A percentile compares a stretch with the other conserved stretches of the same genome.
Conservation (phyloP, 2,113 vertebrate species). For the Climacteris rufus region DNA sequence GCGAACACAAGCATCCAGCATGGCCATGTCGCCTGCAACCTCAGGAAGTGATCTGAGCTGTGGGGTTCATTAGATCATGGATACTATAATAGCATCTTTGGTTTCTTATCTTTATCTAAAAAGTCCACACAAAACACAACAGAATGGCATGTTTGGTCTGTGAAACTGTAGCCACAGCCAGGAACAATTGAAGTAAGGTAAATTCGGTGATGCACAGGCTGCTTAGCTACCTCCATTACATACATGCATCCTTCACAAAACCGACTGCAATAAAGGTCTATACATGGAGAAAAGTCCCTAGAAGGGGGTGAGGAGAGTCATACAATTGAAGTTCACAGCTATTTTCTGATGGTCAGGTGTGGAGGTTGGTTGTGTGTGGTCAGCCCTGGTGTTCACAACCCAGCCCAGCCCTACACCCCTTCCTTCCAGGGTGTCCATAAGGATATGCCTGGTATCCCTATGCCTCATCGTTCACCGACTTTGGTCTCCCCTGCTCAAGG, state of each 20-base stretch:
- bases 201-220: background rate
- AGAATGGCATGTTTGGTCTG: background rate
- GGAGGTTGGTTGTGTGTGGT: rapidly evolving
- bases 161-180: background rate
- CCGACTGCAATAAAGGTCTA: background rate
- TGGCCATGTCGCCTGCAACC: rapidly evolving
- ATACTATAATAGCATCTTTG: background rate
- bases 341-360: background rate
- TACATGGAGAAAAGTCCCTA: background rate
- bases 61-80: background rate
- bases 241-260: background rate
- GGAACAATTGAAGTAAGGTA: background rate
- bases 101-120: background rate
- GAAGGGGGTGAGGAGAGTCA: background rate
- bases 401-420: background rate
- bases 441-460: too few relatives aligned
- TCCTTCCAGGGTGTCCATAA: rapidly evolving
- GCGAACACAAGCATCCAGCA: background rate
- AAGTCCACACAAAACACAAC: background rate
- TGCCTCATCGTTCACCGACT: background rate
- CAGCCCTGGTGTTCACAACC: background rate
- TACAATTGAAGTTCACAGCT: background rate
- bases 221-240: background rate
- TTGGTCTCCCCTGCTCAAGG: background rate
- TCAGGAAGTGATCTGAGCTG: background rate